phyloP scores from a whole-genome alignment of 2,888 invertebrate species.

The Ormia ochracea region DNA sequence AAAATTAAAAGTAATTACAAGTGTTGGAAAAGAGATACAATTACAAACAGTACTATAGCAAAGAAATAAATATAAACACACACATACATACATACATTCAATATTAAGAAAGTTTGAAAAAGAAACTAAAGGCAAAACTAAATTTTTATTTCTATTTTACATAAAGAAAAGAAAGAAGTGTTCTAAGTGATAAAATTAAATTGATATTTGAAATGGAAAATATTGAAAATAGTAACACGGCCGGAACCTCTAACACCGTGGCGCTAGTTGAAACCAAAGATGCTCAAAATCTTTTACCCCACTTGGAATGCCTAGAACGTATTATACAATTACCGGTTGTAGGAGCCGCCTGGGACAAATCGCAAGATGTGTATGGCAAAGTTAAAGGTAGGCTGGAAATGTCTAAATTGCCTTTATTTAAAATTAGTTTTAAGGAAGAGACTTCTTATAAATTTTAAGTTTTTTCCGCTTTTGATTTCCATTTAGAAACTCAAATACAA shows the following conservation, averaged over 20 bases:
- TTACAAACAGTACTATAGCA: too few relatives aligned
- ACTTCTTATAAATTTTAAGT: conserved; percentile 15
- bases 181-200: conserved; percentile 21
- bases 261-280: conserved; percentile 69
- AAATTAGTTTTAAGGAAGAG: neutral
- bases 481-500: neutral
- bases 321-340: conserved; percentile 80
- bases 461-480: conserved; percentile 26
- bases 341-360: conserved; percentile 79
- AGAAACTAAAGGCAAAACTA: neutral
- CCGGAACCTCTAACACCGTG: conserved; percentile 66
- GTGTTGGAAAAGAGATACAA: conserved; percentile 22
- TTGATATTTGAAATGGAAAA: conserved; percentile 67
- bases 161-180: conserved; percentile 24
- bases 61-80: too few relatives aligned
- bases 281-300: conserved; percentile 75
- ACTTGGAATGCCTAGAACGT: conserved; percentile 79
- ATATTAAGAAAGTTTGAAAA: neutral
- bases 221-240: conserved; percentile 67
- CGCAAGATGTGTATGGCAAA: conserved; percentile 79
- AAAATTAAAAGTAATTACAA: conserved; percentile 43
- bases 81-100: neutral
- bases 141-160: neutral
- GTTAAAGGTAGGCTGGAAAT: conserved; percentile 78
- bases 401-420: neutral